phyloP scores from a whole-genome alignment of 2,113 vertebrate species.

The Paradoxurus hermaphroditus region DNA sequence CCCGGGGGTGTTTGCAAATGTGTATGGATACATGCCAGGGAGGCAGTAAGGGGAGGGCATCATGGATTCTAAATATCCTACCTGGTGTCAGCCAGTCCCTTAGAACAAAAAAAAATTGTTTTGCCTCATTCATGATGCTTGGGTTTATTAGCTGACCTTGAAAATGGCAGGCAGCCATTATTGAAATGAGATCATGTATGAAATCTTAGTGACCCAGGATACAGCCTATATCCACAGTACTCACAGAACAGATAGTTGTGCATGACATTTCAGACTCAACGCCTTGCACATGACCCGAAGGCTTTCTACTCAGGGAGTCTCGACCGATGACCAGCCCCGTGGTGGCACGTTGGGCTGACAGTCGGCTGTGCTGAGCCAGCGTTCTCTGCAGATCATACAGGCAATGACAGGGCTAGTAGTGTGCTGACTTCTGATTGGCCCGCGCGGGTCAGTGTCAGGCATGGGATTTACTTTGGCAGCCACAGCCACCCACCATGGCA shows the following conservation, averaged over 20 bases:
- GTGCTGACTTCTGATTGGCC: background rate
- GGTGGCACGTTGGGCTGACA: background rate
- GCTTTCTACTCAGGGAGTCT: background rate
- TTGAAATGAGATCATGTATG: background rate
- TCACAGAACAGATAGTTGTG: background rate
- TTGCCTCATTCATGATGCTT: background rate
- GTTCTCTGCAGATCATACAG: background rate
- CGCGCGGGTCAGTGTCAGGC: background rate
- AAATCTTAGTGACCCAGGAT: background rate
- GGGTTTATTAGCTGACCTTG: background rate
- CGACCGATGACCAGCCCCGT: background rate
- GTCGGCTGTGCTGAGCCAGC: background rate
- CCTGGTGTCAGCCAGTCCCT: background rate
- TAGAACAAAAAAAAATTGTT: background rate
- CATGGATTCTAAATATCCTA: background rate
- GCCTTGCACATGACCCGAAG: background rate
- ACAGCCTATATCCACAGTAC: background rate
- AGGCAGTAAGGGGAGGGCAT: background rate
- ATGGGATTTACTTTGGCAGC: background rate
- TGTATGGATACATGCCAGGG: background rate
- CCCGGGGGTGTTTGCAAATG: background rate
- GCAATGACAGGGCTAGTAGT: background rate
- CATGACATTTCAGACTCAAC: background rate
- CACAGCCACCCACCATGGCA: background rate
- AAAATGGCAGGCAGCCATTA: background rate